Percentiles rank a stretch among this genome's conserved stretches.
Evolutionary conservation across 2,113 vertebrate genomes (phyloP).

Genomic region (Cathartes aura): DNA sequence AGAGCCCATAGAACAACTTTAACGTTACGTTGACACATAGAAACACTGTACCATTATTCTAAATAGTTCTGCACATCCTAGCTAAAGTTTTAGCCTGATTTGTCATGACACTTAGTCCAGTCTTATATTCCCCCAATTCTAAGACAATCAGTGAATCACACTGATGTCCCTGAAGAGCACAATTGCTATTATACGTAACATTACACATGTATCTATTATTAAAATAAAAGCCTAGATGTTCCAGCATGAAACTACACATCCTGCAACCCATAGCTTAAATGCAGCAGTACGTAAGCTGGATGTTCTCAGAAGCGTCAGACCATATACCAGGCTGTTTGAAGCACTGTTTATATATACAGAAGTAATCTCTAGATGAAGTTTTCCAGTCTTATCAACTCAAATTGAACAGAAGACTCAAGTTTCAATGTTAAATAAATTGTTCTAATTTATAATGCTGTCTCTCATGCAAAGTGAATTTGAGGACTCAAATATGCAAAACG

Average conservation of each 20-base stretch:
- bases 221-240: not conserved
- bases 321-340: not conserved
- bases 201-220: not conserved
- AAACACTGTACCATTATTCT: not conserved
- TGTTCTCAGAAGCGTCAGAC: not conserved
- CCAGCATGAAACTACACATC: not conserved
- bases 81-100: not conserved
- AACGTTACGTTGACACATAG: not conserved
- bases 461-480: not conserved
- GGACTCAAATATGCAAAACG: not conserved
- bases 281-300: rapidly evolving
- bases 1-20: not conserved
- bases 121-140: not conserved
- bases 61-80: not conserved
- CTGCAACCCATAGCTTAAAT: not conserved
- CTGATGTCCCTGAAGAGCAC: not conserved
- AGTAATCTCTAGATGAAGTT: not conserved
- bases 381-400: not conserved
- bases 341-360: not conserved
- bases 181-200: not conserved
- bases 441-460: not conserved
- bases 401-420: not conserved
- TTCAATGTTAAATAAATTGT: not conserved
- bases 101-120: not conserved
- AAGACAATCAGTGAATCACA: not conserved